Evolutionary conservation across 2,888 invertebrate genomes (phyloP).

Genomic region (Dolichomitus sp.): DNA sequence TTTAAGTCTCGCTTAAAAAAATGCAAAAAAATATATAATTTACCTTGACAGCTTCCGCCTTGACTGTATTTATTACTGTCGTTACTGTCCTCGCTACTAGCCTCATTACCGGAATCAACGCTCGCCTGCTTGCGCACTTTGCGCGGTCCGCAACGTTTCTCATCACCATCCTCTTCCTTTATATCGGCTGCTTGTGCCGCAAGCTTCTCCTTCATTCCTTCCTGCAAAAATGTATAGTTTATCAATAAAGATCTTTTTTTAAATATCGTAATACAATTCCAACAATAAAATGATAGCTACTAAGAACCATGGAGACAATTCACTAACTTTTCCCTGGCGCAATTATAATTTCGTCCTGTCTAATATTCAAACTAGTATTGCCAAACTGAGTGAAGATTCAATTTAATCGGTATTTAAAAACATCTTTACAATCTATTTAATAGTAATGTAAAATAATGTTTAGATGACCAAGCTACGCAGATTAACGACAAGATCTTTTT

Average conservation of each 20-base stretch:
- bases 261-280: background rate
- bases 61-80: constrained; percentile 94
- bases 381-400: too few species aligned
- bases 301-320: too few species aligned
- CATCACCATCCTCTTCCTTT: constrained; percentile 87
- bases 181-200: constrained; percentile 89
- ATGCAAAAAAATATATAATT: background rate
- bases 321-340: too few species aligned
- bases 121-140: constrained; percentile 89
- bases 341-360: too few species aligned
- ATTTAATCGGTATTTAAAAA: too few species aligned
- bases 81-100: constrained; percentile 97
- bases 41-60: constrained; percentile 87
- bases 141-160: constrained; percentile 86
- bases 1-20: background rate
- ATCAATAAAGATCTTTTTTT: constrained; percentile 9
- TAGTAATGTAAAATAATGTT: too few species aligned
- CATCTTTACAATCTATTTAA: too few species aligned
- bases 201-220: constrained; percentile 94
- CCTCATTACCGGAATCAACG: constrained; percentile 96
- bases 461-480: too few species aligned
- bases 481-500: too few species aligned
- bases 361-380: too few species aligned
- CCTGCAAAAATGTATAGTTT: constrained; percentile 87
- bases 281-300: background rate